These are phyloP conservation scores for Astreopora myriophthalma DNA, from an alignment of 64 coral and sea anemone species.

Conservation along the genomic window DNA sequence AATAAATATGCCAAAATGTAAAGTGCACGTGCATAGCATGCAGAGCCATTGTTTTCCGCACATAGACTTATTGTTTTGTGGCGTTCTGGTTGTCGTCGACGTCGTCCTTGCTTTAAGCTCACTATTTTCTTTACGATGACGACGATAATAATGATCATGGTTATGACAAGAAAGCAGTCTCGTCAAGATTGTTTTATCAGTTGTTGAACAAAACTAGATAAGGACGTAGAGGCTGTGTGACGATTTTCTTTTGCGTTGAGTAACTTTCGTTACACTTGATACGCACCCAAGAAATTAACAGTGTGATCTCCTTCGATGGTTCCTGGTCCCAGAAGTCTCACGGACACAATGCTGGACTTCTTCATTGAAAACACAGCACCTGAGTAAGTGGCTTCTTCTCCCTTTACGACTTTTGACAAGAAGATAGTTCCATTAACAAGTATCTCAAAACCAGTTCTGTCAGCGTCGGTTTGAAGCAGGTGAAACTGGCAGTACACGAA, in stretches of 20 bases:
- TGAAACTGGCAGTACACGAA: slow-evolving; percentile 26
- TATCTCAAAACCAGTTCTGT: slow-evolving; percentile 39
- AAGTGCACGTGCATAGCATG: no score
- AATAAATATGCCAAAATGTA: no score
- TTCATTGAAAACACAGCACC: slow-evolving; percentile 31
- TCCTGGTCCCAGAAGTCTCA: slow-evolving; percentile 17
- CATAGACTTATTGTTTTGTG: no score
- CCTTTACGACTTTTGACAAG: slow-evolving; percentile 25
- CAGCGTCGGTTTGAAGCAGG: slow-evolving; percentile 6
- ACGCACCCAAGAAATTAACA: slow-evolving; percentile 21
- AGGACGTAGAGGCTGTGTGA: no score
- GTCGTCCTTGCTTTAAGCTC: no score
- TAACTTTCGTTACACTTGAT: neutral
- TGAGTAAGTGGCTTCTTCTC: slow-evolving; percentile 36
- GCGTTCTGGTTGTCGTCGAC: no score
- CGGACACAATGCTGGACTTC: neutral
- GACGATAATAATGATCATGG: no score
- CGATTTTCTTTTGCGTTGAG: neutral
- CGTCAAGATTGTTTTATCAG: no score
- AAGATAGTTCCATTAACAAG: neutral
- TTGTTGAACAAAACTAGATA: no score
- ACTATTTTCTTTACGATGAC: no score
- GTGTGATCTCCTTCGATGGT: slow-evolving; percentile 34
- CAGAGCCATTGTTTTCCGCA: no score
- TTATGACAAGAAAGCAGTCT: no score